Evolutionary conservation across 2,797 vertebrate species (phyloP), one percentile per base, ranked within the genome.

Genomic region (Jordanella pulchra): DNA sequence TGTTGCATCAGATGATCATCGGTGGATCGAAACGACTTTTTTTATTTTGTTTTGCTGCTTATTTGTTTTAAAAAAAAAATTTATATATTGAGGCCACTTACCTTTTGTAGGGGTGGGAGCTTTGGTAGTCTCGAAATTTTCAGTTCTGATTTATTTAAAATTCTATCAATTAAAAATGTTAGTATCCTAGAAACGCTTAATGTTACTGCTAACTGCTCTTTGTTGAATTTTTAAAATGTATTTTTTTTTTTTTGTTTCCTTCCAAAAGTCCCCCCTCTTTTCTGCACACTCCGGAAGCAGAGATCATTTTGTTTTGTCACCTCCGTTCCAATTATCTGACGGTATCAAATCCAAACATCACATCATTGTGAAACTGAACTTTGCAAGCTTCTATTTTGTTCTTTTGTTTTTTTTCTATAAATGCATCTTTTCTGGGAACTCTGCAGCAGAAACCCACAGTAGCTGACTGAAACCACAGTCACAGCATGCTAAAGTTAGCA

Each of bases 401-500:
- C n/a, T n/a, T n/a, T n/a, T n/a, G 15, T 72, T 1, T 21, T 39
- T 58, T 53, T 54, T 3, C 48, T 77, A 15, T 60, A 61, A 70
- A 50, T 28, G 27, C 13, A 42, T 35, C 28, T 32, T 23, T 76
- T 73, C 25, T 23, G 47, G 12, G 15, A 27, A 54, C 48, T 61
- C 21, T 30, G 28, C 50, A 23, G 13, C 28, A 63, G 23, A 70
- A 45, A 66, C 1, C 60, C 65, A 69, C 13, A 72, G 13, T 72
- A 15, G 10, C 39, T 3, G 23, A 3, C 32, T 64, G 14, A 35
- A 44, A 61, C 71, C 53, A 50, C 47, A 18, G 45, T 73, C 73
- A 4, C n/a, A 69, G 68, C 84, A 82, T 61, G 80, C 50, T 47
- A 53, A 82, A 83, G 71, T 78, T 83, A 12, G 28, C 74, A 58